Evolutionary conservation across 1,140 invertebrate species (phyloP), one percentile per base, ranked within the genome.

Genomic region (Eulimnadia texana): DNA sequence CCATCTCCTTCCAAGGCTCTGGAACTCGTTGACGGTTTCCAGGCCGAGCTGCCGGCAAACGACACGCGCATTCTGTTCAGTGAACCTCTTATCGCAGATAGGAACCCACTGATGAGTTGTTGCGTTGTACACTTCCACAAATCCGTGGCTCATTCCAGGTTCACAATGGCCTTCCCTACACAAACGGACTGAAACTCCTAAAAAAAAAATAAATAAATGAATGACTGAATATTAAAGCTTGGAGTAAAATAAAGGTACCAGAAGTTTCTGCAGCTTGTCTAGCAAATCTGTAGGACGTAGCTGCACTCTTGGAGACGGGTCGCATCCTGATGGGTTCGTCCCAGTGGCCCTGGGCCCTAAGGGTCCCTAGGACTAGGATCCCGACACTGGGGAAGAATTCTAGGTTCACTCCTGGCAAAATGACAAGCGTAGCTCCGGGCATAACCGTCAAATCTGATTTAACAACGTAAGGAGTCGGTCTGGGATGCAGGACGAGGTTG

Each of bases 331-430:
- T 95, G 58, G 89, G 86, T 24, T 84, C 77, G 42, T 84, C 84
- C 58, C 79, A 77, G 29, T 81, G 80, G 0, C 96, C 97, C 60
- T 83, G 73, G 2, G 93, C 94, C 63, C 84, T 79, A n/a, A 99
- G 73, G 1, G 85, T 85, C 0, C 97, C 97, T 57, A 99, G 76
- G 3, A 98, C 94, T 10, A 99, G 75, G 64, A 99, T 94, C 0
- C 96, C 94, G 65, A 99, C 90, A 76, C 94, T 96, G 2, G 95
- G 93, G 53, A 85, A 85, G 73, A 99, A 97, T 74, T 97, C 91
- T 69, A 99, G 77, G 2, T 85, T 80, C 1, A 96, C 93, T 3
- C 93, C 94, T 2, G 93, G 85, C 61, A 84, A 81, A 62, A 99
- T 92, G 0, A 82, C 85, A 2, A 99, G 72, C 2, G 84, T 92